Evolutionary conservation across 2,113 vertebrate species (phyloP).

Genomic region (Ranitomeya variabilis): DNA sequence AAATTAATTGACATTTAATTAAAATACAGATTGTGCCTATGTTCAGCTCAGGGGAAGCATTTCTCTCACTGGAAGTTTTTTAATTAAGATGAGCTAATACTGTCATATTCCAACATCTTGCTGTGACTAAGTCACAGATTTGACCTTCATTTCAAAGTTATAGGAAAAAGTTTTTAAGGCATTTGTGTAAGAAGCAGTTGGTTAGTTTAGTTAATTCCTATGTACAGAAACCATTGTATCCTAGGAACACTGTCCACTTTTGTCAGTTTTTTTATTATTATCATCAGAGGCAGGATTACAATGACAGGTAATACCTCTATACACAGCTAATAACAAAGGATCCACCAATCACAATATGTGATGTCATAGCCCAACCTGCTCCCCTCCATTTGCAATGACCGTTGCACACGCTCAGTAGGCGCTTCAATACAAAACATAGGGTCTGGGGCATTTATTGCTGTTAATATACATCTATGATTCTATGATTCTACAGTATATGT

Average conservation of each 20-base stretch:
- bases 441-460: no score
- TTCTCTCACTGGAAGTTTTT: conserved; percentile 40
- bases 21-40: conserved; percentile 29
- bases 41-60: conserved; percentile 27
- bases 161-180: not conserved
- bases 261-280: no score
- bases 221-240: not conserved
- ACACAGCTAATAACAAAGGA: no score
- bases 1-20: conserved; percentile 56
- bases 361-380: no score
- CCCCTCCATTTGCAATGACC: no score
- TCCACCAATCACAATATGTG: no score
- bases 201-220: not conserved
- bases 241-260: not conserved
- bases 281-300: no score
- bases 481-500: no score
- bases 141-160: conserved; percentile 36
- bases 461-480: no score
- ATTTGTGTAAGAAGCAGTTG: not conserved
- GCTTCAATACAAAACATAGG: no score
- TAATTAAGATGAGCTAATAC: conserved; percentile 50
- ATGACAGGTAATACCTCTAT: no score
- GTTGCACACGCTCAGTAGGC: no score
- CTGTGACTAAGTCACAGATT: conserved; percentile 27
- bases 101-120: conserved; percentile 24